Percentiles rank a stretch among this genome's conserved stretches.
Conservation (phyloP, 2,797 vertebrate genomes). For the Gymnothorax reevesii region DNA sequence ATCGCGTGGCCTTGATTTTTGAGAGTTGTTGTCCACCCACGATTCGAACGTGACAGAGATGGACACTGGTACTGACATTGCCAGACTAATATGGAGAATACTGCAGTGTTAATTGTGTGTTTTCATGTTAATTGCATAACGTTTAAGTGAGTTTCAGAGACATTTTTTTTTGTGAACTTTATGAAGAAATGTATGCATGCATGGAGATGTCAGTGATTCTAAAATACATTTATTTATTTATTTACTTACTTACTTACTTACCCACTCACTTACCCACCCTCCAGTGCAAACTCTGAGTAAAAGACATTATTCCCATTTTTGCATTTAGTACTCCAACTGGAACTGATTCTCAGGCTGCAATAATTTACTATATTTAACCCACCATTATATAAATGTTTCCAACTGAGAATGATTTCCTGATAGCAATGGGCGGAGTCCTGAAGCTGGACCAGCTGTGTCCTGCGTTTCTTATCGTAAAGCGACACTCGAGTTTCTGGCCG, state of each 20-base stretch:
- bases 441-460: not conserved
- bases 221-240: not conserved
- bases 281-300: not conserved
- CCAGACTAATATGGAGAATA: not conserved
- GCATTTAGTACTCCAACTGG: not conserved
- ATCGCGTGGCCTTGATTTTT: not conserved
- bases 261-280: too few relatives aligned
- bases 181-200: not conserved
- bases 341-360: not conserved
- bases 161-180: not conserved
- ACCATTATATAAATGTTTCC: not conserved
- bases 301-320: not conserved
- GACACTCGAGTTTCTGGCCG: not conserved
- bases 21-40: not conserved
- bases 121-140: not conserved
- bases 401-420: not conserved
- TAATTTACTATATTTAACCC: not conserved
- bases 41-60: not conserved
- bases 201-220: not conserved
- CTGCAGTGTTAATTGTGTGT: not conserved
- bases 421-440: not conserved
- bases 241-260: too few relatives aligned
- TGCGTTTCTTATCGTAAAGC: constrained; percentile 8
- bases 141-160: not conserved
- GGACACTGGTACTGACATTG: not conserved